Evolutionary conservation across 2,797 vertebrate species (phyloP), one percentile per base, ranked within the genome.

Genomic region (Smutsia temminckii): DNA sequence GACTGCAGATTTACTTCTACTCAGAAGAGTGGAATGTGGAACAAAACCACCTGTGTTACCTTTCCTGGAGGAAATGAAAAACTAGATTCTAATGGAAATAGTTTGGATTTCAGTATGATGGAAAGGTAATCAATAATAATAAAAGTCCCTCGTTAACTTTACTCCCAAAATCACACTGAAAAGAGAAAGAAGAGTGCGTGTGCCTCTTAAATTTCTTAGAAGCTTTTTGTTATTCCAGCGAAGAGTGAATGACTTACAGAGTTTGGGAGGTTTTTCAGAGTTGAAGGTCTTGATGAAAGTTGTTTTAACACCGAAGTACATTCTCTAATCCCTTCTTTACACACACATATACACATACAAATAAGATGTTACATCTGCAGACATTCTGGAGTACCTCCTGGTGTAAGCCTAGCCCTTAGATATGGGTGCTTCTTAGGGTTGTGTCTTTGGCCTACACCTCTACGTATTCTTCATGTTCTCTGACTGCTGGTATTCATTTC

Each of bases 151-250:
- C 53, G 8, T 55, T 72, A 75, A 89, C 32, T 84, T 77, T 14
- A 79, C 11, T 88, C 53, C 93, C 79, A 68, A 96, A 83, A 79
- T 80, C 68, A 79, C 83, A 81, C 5, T 53, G 37, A 74, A 81
- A 81, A 61, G 5, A 64, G 29, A 77, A 53, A 71, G 59, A 72
- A 91, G n/a, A 23, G 46, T 59, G 13, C 55, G 14, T 34, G 14
- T 51, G 51, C 8, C 49, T 83, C 46, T 69, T 64, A 66, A 87
- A 91, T 66, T 86, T 93, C 75, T 87, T 75, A 66, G 37, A 89
- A 69, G 49, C 18, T 21, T 69, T 92, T 71, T 86, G 63, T 69
- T 46, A 61, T 91, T 79, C 13, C 69, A 68, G 61, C 25, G 2
- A 89, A 86, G 53, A 89, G 66, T 57, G 10, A 92, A 79, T 55